These are phyloP conservation scores for Channallabes apus DNA, from an alignment of 2,797 vertebrate genomes.

Conservation along the genomic window DNA sequence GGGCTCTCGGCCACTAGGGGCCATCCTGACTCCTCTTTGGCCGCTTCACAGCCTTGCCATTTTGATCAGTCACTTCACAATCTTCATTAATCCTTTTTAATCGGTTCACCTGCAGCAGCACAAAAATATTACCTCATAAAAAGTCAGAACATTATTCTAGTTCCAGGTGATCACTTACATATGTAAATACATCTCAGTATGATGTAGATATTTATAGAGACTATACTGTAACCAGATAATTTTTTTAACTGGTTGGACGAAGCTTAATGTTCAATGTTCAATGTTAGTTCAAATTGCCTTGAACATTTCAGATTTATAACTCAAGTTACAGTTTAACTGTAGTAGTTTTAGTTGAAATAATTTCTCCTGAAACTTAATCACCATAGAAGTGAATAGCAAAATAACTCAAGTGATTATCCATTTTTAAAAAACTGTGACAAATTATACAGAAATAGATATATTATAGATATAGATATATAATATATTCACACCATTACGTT, in stretches of 20 bases:
- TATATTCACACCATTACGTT: too few species aligned
- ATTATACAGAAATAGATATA: background rate
- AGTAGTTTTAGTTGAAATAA: background rate
- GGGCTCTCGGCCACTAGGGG: slow-evolving; percentile 48
- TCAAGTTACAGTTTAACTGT: background rate
- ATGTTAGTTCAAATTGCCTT: background rate
- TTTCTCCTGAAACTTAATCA: background rate
- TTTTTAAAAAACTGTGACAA: background rate
- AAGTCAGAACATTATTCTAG: background rate
- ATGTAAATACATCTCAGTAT: background rate
- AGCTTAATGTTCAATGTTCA: background rate
- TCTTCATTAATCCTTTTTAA: slow-evolving; percentile 69
- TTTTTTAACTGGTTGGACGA: background rate
- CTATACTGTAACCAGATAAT: background rate
- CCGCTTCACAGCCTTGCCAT: slow-evolving; percentile 67
- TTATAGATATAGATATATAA: too few species aligned
- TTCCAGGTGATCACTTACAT: background rate
- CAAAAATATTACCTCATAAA: background rate
- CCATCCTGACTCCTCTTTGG: slow-evolving; percentile 71
- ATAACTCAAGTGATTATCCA: background rate
- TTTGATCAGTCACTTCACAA: slow-evolving; percentile 58
- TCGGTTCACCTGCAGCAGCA: slow-evolving; percentile 63
- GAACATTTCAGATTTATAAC: background rate
- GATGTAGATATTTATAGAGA: background rate
- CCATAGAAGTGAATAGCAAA: background rate